Evolutionary conservation across 2,888 invertebrate genomes (phyloP).

Genomic region (Xylota segnis): DNA sequence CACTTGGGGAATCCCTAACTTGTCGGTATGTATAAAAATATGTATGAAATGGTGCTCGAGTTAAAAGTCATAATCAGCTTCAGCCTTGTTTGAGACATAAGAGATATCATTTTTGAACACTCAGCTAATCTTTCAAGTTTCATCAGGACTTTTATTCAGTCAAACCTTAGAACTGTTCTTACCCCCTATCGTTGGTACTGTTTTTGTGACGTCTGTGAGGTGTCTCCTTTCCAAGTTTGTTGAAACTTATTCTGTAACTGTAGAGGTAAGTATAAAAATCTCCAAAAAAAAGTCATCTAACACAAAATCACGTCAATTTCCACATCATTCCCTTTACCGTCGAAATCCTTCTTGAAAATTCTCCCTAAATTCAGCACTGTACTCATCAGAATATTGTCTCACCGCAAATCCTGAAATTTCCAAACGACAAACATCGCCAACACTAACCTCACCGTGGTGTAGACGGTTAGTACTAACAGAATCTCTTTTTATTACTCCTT

Average conservation of each 20-base stretch:
- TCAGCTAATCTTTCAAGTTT: too few species aligned
- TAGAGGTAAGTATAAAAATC: constrained; percentile 5
- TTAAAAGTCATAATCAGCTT: too few species aligned
- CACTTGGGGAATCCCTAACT: too few species aligned
- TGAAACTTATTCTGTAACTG: not conserved
- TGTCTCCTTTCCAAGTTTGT: not conserved
- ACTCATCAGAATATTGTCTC: constrained; percentile 17
- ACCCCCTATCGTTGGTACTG: too few species aligned
- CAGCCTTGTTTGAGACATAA: too few species aligned
- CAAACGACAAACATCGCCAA: constrained; percentile 19
- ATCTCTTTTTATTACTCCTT: constrained; percentile 57
- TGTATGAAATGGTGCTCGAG: too few species aligned
- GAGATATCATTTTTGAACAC: too few species aligned
- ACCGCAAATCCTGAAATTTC: constrained; percentile 25
- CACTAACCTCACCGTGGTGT: not conserved
- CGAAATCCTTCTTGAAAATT: constrained; percentile 1
- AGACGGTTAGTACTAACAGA: constrained; percentile 23
- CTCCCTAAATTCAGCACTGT: not conserved
- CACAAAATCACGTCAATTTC: constrained; percentile 13
- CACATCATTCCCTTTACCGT: constrained; percentile 12
- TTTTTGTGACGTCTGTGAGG: too few species aligned
- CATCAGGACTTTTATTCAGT: too few species aligned
- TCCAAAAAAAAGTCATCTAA: not conserved
- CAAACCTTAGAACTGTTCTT: too few species aligned
- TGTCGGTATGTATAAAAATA: too few species aligned